Base-by-base conservation (phyloP, 2,797 vertebrate species). In the Smutsia temminckii region DNA sequence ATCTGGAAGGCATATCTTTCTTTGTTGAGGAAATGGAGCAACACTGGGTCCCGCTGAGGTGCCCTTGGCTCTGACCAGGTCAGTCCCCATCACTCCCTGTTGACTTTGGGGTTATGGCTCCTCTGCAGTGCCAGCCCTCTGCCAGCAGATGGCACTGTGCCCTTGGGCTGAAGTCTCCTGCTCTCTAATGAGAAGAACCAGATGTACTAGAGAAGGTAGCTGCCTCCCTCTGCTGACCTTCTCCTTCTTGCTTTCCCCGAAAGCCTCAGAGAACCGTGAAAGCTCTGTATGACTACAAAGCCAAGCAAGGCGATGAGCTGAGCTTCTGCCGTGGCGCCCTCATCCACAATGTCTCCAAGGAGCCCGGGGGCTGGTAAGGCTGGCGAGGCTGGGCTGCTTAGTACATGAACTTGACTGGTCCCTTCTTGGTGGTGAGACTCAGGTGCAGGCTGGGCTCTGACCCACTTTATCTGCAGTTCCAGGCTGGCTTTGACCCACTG, bases 261-360 rank as follows among this genome's bases (percentile, higher is more conserved):
- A 96, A 99, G 99, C 99, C 99, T 51, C 98, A 99, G 94, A 99
- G 98, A 96, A 99, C 99, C 0, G 99, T 99, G 75, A 99, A 98
- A 95, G 99, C 99, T 34, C 85, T 99, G 68, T 99, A 99, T 78
- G 98, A 99, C 98, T 99, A 99, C 98, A 98, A 98, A 97, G 99
- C 99, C 69, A 98, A 96, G 96, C 98, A 97, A 80, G 61, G 97
- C 0, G 99, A 99, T 75, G 99, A 99, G 97, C 98, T 99, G 96
- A 99, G 97, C 97, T 99, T 99, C 98, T 97, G 91, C 96, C 99
- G 99, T n/a, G 99, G 99, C 8, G 99, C 99, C 95, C 96, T 99
- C 97, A 99, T 99, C 98, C 99, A 99, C 98, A 99, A 99, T 12
- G 99, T 99, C 53, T 98, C 97, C 66, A 99, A 99, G 97, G 98